Conservation (phyloP, 2,113 vertebrate species). For the Promerops cafer region DNA sequence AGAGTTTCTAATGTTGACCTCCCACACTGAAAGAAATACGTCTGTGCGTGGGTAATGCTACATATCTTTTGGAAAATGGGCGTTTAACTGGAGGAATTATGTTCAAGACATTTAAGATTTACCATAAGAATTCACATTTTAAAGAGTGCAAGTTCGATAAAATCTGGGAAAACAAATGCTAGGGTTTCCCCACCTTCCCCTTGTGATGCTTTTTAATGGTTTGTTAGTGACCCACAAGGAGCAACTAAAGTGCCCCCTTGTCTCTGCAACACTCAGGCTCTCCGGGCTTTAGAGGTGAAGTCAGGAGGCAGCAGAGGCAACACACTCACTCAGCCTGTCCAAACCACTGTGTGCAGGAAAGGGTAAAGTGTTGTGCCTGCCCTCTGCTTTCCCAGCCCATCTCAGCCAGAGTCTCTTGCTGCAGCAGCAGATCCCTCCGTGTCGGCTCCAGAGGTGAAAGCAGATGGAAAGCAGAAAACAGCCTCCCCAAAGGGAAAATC, state of each 20-base stretch:
- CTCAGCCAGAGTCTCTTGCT: background rate
- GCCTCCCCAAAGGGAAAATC: background rate
- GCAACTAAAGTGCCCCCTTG: rapidly evolving
- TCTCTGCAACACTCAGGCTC: background rate
- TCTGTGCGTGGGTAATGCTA: slow-evolving; percentile 28
- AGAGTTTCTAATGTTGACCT: background rate
- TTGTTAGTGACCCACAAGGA: background rate
- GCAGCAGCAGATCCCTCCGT: background rate
- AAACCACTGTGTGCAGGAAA: background rate
- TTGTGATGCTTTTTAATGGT: background rate
- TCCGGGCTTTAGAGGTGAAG: background rate
- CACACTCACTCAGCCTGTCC: background rate
- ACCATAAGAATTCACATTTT: background rate
- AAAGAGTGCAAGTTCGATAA: background rate
- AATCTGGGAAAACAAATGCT: background rate
- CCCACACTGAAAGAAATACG: slow-evolving; percentile 31
- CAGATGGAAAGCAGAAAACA: background rate
- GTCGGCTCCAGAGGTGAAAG: background rate
- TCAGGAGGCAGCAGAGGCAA: background rate
- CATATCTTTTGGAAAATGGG: background rate
- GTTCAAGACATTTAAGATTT: background rate
- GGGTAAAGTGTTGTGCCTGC: background rate
- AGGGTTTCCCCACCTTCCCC: background rate
- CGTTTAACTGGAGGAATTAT: background rate
- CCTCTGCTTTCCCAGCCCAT: background rate